Evolutionary conservation across 2,113 vertebrate species (phyloP), one percentile per base, ranked within the genome.

Genomic region (Thalassarche chlororhynchos): DNA sequence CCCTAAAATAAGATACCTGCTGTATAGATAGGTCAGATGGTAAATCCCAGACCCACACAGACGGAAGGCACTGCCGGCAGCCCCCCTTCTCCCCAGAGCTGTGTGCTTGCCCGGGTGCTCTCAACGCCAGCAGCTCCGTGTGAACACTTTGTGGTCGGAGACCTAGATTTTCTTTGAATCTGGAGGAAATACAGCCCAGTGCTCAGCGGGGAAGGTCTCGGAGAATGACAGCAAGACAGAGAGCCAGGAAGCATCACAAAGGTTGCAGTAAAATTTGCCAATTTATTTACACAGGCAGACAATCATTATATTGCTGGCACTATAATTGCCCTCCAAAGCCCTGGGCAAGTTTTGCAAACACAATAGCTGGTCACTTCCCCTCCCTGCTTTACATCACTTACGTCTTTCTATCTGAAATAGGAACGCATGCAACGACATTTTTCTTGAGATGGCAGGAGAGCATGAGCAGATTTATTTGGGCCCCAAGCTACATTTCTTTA

Each of bases 221-320:
- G 64, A 69, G 89, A 95, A 86, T 15, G 94, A 84, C 95, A 90
- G 85, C 68, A 17, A 28, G 80, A 42, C 57, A 34, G 75, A 29
- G 17, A 58, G 92, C 90, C 86, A 57, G 91, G 80, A 84, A 96
- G 58, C 92, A 93, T 32, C 84, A 72, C 90, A 87, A 91, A 95
- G 92, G 36, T 85, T 92, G 88, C 90, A 52, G 78, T 64, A 60
- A 93, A 95, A 94, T 65, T 42, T 46, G 89, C 89, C 96, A 52
- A 14, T 95, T 97, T 94, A 93, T 95, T 92, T 96, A 89, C 91
- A 60, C 47, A 71, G 80, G 86, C 96, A 79, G 91, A 86, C 90
- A 75, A 79, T 82, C 36, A 5, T 84, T 75, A 64, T 21, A 57
- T 42, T 49, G 84, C 92, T 28, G 10, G 49, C 2, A 23, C 81